phyloP scores from a whole-genome alignment of 2,888 invertebrate genomes.

The Amiota communis region DNA sequence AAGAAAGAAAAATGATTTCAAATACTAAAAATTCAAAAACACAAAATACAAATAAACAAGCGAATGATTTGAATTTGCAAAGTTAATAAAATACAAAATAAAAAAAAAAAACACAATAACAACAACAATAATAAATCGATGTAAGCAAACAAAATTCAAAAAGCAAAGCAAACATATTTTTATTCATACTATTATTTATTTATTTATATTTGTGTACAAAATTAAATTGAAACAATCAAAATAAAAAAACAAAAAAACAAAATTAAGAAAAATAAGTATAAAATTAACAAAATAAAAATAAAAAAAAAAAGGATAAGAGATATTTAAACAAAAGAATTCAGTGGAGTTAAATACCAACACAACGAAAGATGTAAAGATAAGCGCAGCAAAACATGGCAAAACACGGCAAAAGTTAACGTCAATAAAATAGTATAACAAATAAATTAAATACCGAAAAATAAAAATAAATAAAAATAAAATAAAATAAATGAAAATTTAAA shows the following conservation, averaged over 20 bases:
- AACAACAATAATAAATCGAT: background rate
- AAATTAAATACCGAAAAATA: too few species aligned
- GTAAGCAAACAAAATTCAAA: too few species aligned
- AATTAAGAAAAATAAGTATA: background rate
- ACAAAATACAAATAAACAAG: background rate
- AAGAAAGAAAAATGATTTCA: background rate
- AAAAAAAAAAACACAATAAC: background rate
- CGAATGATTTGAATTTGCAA: background rate
- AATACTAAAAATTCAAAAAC: background rate
- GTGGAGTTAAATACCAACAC: too few species aligned
- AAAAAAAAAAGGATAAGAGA: background rate
- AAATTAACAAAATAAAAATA: constrained; percentile 4
- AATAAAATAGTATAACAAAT: too few species aligned
- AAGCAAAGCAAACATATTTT: too few species aligned
- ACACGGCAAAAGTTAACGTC: too few species aligned
- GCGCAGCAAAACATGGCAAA: too few species aligned
- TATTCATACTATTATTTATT: too few species aligned
- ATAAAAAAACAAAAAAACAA: constrained; percentile 27
- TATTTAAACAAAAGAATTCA: background rate
- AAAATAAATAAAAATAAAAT: too few species aligned
- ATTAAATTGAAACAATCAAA: constrained; percentile 31
- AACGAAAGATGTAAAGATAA: too few species aligned
- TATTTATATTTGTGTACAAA: too few species aligned
- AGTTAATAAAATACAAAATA: background rate
- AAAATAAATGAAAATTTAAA: too few species aligned